Percentiles rank a stretch among this genome's conserved stretches.
phyloP scores from a whole-genome alignment of 2,113 vertebrate genomes.

The Podarcis raffonei region DNA sequence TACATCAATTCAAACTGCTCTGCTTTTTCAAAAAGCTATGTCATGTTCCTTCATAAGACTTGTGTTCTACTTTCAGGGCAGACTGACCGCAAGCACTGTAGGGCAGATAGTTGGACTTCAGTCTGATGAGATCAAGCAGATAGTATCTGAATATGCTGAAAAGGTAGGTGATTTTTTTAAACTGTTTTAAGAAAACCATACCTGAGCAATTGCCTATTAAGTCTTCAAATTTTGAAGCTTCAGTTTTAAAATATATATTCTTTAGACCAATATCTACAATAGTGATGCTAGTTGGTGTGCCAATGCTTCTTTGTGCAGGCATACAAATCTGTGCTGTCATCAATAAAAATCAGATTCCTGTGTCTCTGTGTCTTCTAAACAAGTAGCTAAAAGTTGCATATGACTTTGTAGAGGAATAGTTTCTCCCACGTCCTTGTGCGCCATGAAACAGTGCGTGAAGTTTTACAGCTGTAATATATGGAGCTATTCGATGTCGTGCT shows the following conservation, averaged over 20 bases:
- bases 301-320: not conserved
- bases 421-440: not conserved
- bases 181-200: rapidly evolving
- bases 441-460: not conserved
- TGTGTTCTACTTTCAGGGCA: conserved; percentile 79
- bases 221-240: not conserved
- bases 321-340: too few relatives aligned
- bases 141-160: conserved; percentile 91
- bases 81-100: conserved; percentile 90
- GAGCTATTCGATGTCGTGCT: too few relatives aligned
- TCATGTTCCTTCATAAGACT: not conserved
- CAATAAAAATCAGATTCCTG: not conserved
- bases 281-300: not conserved
- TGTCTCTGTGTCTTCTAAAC: not conserved
- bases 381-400: not conserved
- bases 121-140: conserved; percentile 95
- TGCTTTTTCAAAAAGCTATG: not conserved
- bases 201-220: not conserved
- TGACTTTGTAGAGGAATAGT: not conserved
- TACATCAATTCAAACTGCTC: not conserved
- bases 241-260: not conserved
- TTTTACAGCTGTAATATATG: too few relatives aligned
- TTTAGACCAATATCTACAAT: not conserved
- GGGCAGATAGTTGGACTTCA: conserved; percentile 95
- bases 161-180: conserved; percentile 71